Evolutionary conservation across 2,797 vertebrate species (phyloP).

Genomic region (Australoheros facetus): DNA sequence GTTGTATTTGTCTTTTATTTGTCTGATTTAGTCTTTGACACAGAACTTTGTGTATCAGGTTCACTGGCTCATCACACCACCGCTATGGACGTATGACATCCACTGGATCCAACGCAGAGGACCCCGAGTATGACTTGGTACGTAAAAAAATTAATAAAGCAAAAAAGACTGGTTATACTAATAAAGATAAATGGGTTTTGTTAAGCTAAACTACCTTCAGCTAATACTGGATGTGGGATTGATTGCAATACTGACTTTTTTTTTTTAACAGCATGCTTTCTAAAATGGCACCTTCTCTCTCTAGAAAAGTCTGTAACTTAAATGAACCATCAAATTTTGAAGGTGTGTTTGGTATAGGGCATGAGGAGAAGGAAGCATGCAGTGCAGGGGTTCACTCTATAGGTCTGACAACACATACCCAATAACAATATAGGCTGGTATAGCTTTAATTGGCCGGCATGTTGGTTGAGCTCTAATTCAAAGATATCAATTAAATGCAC

Average conservation of each 20-base stretch:
- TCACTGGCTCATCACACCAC: slow-evolving; percentile 58
- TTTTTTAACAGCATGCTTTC: neutral
- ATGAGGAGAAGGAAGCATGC: neutral
- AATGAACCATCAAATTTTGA: neutral
- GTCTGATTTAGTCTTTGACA: neutral
- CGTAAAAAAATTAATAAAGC: slow-evolving; percentile 5
- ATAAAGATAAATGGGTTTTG: neutral
- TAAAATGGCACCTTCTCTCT: no score
- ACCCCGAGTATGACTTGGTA: slow-evolving; percentile 85
- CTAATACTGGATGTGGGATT: neutral
- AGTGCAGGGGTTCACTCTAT: neutral
- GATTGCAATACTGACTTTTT: fast-evolving
- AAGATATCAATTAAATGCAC: neutral
- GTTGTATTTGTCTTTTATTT: neutral
- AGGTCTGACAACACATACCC: fast-evolving
- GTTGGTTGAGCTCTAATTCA: neutral
- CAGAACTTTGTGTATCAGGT: slow-evolving; percentile 53
- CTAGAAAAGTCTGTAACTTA: no score
- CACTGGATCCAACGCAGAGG: slow-evolving; percentile 75
- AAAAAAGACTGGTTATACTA: neutral
- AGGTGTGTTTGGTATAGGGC: neutral
- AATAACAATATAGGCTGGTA: neutral
- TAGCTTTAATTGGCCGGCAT: neutral
- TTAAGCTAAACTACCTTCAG: neutral
- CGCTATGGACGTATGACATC: slow-evolving; percentile 81